A percentile compares a stretch with the other conserved stretches of the same genome.
Evolutionary conservation across 2,888 invertebrate species (phyloP).

Genomic region (Schizaphis graminum): DNA sequence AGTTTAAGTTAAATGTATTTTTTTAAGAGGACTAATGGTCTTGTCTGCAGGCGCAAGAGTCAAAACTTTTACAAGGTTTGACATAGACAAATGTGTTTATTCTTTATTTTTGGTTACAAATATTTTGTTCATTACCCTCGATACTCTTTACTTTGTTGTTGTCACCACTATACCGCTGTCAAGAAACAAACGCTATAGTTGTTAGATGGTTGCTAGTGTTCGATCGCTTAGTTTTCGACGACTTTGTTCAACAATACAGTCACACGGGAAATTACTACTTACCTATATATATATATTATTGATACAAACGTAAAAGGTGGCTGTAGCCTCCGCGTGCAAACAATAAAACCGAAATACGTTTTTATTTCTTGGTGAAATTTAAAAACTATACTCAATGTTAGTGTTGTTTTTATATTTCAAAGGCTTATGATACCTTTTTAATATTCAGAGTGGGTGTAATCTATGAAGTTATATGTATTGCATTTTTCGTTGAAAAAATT

Average conservation of each 20-base stretch:
- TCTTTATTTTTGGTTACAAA: not conserved
- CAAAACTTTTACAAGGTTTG: not conserved
- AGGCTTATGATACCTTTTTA: not conserved
- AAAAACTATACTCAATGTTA: not conserved
- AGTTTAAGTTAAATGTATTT: not conserved
- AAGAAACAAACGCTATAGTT: not conserved
- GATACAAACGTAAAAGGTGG: not conserved
- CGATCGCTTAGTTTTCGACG: not conserved
- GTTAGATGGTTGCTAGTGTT: not conserved
- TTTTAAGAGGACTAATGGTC: not conserved
- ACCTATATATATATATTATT: not conserved
- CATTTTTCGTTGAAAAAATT: not conserved
- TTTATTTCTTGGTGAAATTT: not conserved
- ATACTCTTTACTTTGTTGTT: not conserved
- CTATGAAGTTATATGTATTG: not conserved
- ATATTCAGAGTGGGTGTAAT: not conserved
- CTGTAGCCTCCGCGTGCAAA: not conserved
- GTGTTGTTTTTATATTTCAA: not conserved
- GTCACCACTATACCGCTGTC: not conserved
- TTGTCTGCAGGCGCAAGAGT: not conserved
- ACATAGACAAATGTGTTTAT: not conserved
- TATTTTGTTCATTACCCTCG: not conserved
- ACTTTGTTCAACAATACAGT: not conserved
- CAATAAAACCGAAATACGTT: not conserved
- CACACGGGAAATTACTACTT: slow-evolving; percentile 19